phyloP scores from a whole-genome alignment of 1,140 invertebrate genomes.

The Forficula auricularia region DNA sequence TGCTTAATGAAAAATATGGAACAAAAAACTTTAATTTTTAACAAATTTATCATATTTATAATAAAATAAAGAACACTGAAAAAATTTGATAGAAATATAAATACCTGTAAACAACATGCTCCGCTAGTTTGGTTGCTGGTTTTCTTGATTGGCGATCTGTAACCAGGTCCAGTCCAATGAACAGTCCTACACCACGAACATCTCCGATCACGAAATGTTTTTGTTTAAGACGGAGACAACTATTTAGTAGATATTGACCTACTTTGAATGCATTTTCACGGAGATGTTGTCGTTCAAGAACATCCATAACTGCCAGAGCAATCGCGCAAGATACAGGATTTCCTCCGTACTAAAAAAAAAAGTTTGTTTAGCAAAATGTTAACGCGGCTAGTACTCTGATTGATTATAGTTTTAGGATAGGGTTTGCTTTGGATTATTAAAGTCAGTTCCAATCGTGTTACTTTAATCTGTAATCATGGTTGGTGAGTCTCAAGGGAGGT shows the following conservation, averaged over 20 bases:
- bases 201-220: constrained; percentile 72
- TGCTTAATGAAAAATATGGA: too few relatives aligned
- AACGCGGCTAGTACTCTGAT: too few relatives aligned
- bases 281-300: constrained; percentile 76
- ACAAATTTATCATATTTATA: too few relatives aligned
- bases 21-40: too few relatives aligned
- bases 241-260: constrained; percentile 57
- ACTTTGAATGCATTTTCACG: constrained; percentile 63
- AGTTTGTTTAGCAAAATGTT: background rate
- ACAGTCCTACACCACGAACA: constrained; percentile 74
- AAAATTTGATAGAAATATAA: background rate
- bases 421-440: too few relatives aligned
- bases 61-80: constrained; percentile 1
- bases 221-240: constrained; percentile 47
- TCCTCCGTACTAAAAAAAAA: constrained; percentile 69
- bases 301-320: constrained; percentile 84
- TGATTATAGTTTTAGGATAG: too few relatives aligned
- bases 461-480: too few relatives aligned
- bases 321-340: constrained; percentile 96
- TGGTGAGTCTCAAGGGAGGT: too few relatives aligned
- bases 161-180: constrained; percentile 88
- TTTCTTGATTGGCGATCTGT: constrained; percentile 52
- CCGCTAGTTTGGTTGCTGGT: constrained; percentile 68
- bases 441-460: too few relatives aligned
- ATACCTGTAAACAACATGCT: constrained; percentile 57